Conservation (phyloP, 2,113 vertebrate species). For the Hippoglossus stenolepis region DNA sequence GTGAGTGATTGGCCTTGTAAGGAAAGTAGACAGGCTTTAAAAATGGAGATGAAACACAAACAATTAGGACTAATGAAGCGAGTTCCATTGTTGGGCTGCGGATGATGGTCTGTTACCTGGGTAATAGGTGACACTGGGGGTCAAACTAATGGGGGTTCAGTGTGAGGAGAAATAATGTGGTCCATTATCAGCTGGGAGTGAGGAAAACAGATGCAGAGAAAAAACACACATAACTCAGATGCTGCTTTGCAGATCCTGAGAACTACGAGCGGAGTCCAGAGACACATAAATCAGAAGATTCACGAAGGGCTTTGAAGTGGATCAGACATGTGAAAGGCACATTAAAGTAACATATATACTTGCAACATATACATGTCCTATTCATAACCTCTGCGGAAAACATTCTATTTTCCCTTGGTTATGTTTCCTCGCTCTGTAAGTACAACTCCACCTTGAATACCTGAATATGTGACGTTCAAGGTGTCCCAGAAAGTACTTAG, state of each 20-base stretch:
- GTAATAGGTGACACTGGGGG: constrained; percentile 23
- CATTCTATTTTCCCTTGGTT: constrained; percentile 19
- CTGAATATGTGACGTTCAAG: background rate
- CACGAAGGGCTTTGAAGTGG: constrained; percentile 64
- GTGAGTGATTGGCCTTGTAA: constrained; percentile 51
- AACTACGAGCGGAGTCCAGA: constrained; percentile 27
- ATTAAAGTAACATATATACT: constrained; percentile 38
- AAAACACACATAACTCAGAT: constrained; percentile 48
- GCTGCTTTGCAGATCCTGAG: constrained; percentile 43
- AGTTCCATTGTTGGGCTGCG: constrained; percentile 31
- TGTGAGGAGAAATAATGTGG: background rate
- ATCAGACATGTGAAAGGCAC: constrained; percentile 45
- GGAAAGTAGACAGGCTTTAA: constrained; percentile 46
- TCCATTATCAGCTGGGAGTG: constrained; percentile 45
- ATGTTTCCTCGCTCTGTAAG: background rate
- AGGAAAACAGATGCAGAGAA: constrained; percentile 41
- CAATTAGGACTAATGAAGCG: constrained; percentile 68
- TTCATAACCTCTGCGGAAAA: constrained; percentile 28
- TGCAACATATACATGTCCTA: constrained; percentile 34
- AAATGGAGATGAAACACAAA: constrained; percentile 53
- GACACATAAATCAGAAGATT: constrained; percentile 59
- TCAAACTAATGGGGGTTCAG: constrained; percentile 24
- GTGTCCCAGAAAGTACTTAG: background rate
- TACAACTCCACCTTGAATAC: background rate
- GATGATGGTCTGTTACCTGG: constrained; percentile 57